phyloP scores from a whole-genome alignment of 2,888 invertebrate genomes.

The Pristionchus exspectatus region DNA sequence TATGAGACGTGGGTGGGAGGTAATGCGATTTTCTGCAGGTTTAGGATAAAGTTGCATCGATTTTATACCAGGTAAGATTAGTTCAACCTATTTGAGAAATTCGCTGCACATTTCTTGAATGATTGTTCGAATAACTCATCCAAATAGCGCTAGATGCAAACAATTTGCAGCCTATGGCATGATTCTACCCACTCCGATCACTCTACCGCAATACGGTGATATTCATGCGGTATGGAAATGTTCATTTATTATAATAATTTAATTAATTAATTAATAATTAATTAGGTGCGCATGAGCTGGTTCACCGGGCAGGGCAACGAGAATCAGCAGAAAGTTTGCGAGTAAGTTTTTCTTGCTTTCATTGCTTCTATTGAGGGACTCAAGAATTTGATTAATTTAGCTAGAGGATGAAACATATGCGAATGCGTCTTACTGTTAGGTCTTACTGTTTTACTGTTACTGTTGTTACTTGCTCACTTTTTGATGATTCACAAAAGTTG shows the following conservation, averaged over 20 bases:
- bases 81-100: too few species aligned
- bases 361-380: too few species aligned
- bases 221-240: not conserved
- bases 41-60: too few species aligned
- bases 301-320: not conserved
- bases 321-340: not conserved
- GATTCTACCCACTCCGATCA: not conserved
- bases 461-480: too few species aligned
- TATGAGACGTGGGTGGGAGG: not conserved
- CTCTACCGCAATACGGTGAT: not conserved
- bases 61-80: too few species aligned
- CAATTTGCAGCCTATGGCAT: not conserved
- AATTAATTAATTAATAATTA: not conserved
- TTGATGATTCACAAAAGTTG: too few species aligned
- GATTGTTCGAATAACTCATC: too few species aligned
- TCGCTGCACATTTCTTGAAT: too few species aligned
- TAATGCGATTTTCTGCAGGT: not conserved
- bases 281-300: slow-evolving; percentile 13
- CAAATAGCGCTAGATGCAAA: not conserved
- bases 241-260: not conserved
- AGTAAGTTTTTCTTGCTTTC: not conserved
- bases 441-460: too few species aligned
- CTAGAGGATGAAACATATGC: not conserved
- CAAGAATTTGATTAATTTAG: not conserved
- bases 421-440: not conserved